Evolutionary conservation across 2,888 invertebrate genomes (phyloP), one percentile per base, ranked within the genome.

Genomic region (Drosophila pullipes): DNA sequence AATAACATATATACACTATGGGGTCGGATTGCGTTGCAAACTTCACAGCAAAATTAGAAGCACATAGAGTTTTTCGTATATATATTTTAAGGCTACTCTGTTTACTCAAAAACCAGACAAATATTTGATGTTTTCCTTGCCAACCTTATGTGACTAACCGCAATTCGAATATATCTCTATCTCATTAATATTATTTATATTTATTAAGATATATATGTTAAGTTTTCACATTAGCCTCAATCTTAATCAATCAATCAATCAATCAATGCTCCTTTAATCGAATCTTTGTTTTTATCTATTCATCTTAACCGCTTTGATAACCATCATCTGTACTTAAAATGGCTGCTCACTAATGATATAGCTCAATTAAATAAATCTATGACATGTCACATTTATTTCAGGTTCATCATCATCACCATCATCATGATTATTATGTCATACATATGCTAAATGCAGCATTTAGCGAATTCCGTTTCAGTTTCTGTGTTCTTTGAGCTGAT

Each of bases 391-490:
- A 10, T 47, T 18, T 6, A 41, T 16, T 28, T 58, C 3, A 3
- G 30, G 25, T 9, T 16, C 41, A 41, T 16, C 30, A 58, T 22
- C 39, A 58, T 5, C 22, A 58, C 16, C 39, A 58, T 5, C 10
- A 16, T 22, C 22, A 22, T 22, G 22, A 33, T 59, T 47, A 33
- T 47, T 35, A 10, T n/a, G 18, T 4, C 9, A 57, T 4, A 35
- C 16, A n/a, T 18, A 10, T 52, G 28, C 52, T 52, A 61, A 61
- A 28, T 55, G 50, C 31, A 41, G 47, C 58, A 62, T 9, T 60
- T 28, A 16, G 22, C 18, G 11, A 62, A 49, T 50, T 75, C 13
- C 41, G 25, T 6, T 41, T n/a, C 11, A 44, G 58, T 31, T 44
- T 44, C n/a, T 22, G 30, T 58, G 41, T 22, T 18, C 16, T 41